Percentiles rank a stretch among this genome's conserved stretches.
Evolutionary conservation across 2,888 invertebrate species (phyloP).

Genomic region (Callyntrura guangdongensis): DNA sequence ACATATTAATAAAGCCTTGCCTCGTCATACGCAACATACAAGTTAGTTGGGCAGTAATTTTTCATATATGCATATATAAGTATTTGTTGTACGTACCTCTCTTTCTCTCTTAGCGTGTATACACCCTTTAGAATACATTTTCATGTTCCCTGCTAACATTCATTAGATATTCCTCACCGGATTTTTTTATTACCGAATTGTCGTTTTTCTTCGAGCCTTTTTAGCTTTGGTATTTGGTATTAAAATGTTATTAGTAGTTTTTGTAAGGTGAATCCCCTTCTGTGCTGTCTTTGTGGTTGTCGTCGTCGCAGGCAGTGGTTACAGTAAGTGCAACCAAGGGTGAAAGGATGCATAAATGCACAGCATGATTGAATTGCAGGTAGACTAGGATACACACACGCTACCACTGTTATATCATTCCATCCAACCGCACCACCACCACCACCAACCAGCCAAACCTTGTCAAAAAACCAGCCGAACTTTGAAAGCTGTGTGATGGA

Average conservation of each 20-base stretch:
- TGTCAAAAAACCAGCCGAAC: background rate
- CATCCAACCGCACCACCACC: conserved; percentile 8
- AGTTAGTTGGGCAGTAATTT: background rate
- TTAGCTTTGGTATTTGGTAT: conserved; percentile 58
- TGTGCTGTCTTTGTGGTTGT: conserved; percentile 68
- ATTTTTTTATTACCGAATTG: conserved; percentile 60
- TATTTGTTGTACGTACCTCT: background rate
- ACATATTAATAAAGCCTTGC: conserved; percentile 63
- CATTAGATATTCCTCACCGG: conserved; percentile 45
- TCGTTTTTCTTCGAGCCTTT: conserved; percentile 62
- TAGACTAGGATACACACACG: conserved; percentile 30
- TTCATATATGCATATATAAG: background rate
- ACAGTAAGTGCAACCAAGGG: conserved; percentile 76
- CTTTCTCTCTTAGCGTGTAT: background rate
- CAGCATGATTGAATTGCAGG: conserved; percentile 74
- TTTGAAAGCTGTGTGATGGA: conserved; percentile 7
- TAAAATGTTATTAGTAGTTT: conserved; percentile 71
- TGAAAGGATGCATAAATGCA: conserved; percentile 78
- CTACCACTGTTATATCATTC: conserved; percentile 19
- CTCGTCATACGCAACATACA: conserved; percentile 12
- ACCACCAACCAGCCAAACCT: background rate
- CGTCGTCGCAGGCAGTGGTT: conserved; percentile 67
- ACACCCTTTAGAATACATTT: background rate
- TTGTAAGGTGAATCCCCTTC: conserved; percentile 71
- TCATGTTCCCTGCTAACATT: conserved; percentile 28